A percentile compares a stretch with the other conserved stretches of the same genome.
phyloP scores from a whole-genome alignment of 2,797 vertebrate species.

The Leptoclinus maculatus region DNA sequence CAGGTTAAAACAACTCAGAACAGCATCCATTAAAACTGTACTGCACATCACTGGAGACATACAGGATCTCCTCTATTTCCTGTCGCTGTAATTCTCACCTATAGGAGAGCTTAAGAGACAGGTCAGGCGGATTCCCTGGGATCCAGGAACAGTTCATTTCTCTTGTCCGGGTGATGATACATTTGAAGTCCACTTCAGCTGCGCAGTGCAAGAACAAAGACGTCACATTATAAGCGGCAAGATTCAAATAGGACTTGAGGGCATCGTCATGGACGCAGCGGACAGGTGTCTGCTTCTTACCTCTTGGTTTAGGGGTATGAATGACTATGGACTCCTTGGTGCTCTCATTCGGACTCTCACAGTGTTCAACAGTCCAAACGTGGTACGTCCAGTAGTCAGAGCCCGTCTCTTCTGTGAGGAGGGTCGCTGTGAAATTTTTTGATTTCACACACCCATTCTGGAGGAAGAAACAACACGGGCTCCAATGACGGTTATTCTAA shows the following conservation, averaged over 20 bases:
- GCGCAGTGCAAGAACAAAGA: conserved; percentile 4
- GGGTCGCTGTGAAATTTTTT: rapidly evolving
- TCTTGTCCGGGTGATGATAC: rapidly evolving
- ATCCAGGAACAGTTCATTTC: conserved; percentile 73
- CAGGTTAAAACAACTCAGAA: not conserved
- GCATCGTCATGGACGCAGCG: not conserved
- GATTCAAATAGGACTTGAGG: not conserved
- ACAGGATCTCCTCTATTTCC: not conserved
- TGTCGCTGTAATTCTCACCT: conserved; percentile 52
- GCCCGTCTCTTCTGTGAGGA: not conserved
- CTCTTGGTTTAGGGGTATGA: rapidly evolving
- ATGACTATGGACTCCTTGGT: rapidly evolving
- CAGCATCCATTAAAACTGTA: not conserved
- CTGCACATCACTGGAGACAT: not conserved
- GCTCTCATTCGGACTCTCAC: rapidly evolving
- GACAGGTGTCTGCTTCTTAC: conserved; percentile 20
- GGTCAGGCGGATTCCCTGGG: not conserved
- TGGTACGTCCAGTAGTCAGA: rapidly evolving
- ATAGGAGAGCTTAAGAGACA: conserved; percentile 32
- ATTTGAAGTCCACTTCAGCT: conserved; percentile 70
- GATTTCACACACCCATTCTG: rapidly evolving
- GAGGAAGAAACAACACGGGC: not conserved
- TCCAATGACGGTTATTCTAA: not conserved
- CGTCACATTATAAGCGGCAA: not conserved
- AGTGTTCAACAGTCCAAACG: not conserved